phyloP scores from a whole-genome alignment of 1,140 invertebrate species.

The Cardiocondyla obscurior region DNA sequence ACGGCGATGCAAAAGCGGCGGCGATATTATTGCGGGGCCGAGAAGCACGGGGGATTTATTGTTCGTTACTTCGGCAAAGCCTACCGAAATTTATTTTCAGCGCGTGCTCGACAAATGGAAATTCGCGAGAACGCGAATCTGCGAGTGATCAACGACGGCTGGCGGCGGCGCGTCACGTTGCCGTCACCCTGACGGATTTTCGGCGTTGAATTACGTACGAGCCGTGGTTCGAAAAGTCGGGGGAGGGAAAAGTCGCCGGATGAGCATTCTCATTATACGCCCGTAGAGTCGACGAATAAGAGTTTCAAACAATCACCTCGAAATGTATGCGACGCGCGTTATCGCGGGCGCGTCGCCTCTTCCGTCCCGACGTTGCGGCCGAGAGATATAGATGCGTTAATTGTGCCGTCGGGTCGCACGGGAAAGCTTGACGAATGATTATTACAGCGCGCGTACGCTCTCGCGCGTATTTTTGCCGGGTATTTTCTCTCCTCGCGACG shows the following conservation, averaged over 20 bases:
- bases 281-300: background rate
- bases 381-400: background rate
- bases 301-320: conserved; percentile 3
- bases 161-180: too few relatives aligned
- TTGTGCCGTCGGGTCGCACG: background rate
- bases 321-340: background rate
- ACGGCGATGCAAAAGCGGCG: background rate
- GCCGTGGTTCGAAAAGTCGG: too few relatives aligned
- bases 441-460: background rate
- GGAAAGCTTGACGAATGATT: background rate
- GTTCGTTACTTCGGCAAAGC: background rate
- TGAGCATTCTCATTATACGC: background rate
- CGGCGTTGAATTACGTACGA: background rate
- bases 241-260: background rate
- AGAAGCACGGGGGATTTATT: background rate
- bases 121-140: background rate
- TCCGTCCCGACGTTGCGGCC: background rate
- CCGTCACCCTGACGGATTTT: background rate
- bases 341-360: background rate
- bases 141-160: background rate
- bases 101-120: background rate
- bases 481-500: background rate
- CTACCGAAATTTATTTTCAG: conserved; percentile 36
- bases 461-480: background rate
- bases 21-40: background rate